Base-by-base conservation (phyloP, 2,113 vertebrate genomes). In the Lepus americanus region DNA sequence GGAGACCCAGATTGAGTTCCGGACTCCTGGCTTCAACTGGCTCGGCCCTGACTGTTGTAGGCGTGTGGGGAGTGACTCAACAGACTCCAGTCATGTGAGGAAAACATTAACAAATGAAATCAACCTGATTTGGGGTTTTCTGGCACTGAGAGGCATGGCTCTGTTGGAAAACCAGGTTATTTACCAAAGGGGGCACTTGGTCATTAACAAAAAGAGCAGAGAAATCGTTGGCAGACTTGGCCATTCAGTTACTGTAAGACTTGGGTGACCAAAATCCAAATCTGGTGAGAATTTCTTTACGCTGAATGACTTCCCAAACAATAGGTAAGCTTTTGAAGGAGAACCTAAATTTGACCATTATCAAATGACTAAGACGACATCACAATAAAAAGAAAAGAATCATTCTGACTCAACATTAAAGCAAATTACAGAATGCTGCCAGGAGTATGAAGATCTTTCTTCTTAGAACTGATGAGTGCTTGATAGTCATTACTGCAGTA, bases 141-240 rank as follows among this genome's bases (percentile, higher is more conserved):
- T 96, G 98, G 88, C 92, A 95, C 95, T 97, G 94, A 95, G 83
- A 94, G 39, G 87, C 77, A 97, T 87, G 93, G 92, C 92, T 98
- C 85, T 94, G 96, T 98, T 97, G 98, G 97, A 98, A 97, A 82
- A 97, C 96, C 98, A 96, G 98, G 98, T 98, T 98, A 98, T 98
- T 98, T 97, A 98, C 92, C 96, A 94, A 95, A 94, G 93, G 93
- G 97, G 82, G 96, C 53, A 95, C 92, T 97, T 97, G 87, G 95
- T 97, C 98, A 98, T 96, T 97, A 98, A 96, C 93, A 98, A 96
- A 97, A 98, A 98, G 97, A 76, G 67, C 72, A 94, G 81, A 97
- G 85, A 98, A 97, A 98, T 97, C 89, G 97, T 98, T 96, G 96
- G 82, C 88, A 97, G 96, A 97, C 96, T 97, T 95, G 85, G 79